A percentile compares a stretch with the other conserved stretches of the same genome.
Conservation (phyloP, 1,140 invertebrate genomes). For the Cyclargus thomasi region DNA sequence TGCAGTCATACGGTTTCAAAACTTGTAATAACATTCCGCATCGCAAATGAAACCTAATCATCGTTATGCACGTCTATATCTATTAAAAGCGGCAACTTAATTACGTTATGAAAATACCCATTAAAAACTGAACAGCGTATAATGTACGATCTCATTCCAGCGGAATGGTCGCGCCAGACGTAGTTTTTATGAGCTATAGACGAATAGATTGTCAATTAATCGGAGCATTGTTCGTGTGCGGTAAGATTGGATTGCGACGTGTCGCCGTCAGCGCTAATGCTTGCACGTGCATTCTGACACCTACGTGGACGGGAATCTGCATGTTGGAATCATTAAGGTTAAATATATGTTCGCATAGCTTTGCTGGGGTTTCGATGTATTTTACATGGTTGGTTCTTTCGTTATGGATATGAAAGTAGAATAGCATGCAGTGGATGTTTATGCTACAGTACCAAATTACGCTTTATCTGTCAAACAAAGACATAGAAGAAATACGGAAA, state of each 20-base stretch:
- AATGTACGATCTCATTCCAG: slow-evolving; percentile 11
- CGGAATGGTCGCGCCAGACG: not conserved
- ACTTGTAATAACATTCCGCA: slow-evolving; percentile 7
- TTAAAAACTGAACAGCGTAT: slow-evolving; percentile 11
- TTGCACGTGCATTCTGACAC: slow-evolving; percentile 37
- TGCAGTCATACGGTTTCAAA: not conserved
- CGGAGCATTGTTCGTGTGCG: slow-evolving; percentile 36
- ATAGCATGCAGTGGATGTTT: too few species aligned
- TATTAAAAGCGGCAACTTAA: slow-evolving; percentile 15
- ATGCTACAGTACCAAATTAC: too few species aligned
- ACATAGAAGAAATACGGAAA: too few species aligned
- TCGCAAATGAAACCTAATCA: slow-evolving; percentile 10
- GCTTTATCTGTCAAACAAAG: too few species aligned
- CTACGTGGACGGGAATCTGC: slow-evolving; percentile 23
- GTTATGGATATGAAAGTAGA: too few species aligned
- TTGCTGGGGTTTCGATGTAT: too few species aligned
- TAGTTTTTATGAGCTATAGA: slow-evolving; percentile 10
- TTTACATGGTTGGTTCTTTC: too few species aligned
- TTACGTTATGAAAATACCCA: slow-evolving; percentile 16
- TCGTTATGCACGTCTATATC: not conserved
- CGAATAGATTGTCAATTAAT: slow-evolving; percentile 42
- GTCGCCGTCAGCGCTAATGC: slow-evolving; percentile 45
- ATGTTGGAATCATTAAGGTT: not conserved
- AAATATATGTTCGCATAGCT: not conserved
- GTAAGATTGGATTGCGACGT: slow-evolving; percentile 48